Conservation (phyloP, 1,140 invertebrate genomes). For the Tetranychus urticae region DNA sequence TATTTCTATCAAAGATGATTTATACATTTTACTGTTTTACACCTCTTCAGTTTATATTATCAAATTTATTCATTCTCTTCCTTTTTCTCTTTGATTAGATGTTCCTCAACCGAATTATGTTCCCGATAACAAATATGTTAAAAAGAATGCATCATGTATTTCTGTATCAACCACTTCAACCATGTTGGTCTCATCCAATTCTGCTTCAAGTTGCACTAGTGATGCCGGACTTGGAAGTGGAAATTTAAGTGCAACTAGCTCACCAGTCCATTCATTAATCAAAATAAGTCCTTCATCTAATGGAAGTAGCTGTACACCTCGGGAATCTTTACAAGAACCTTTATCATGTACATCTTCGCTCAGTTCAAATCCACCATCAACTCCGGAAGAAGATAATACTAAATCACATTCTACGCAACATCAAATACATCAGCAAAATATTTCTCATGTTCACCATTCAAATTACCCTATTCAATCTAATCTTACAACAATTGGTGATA, state of each 20-base stretch:
- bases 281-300: slow-evolving; percentile 7
- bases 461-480: not conserved
- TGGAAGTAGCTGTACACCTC: not conserved
- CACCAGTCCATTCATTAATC: slow-evolving; percentile 4
- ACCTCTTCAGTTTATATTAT: no score
- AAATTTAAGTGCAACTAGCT: slow-evolving; percentile 16
- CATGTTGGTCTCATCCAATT: not conserved
- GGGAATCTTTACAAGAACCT: not conserved
- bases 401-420: not conserved
- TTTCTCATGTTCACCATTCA: slow-evolving; percentile 15
- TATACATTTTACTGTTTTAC: no score
- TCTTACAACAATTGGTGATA: not conserved
- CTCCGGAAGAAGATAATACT: slow-evolving; percentile 39
- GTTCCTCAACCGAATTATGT: not conserved
- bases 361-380: slow-evolving; percentile 14
- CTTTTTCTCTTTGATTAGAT: no score
- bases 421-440: slow-evolving; percentile 26
- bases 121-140: not conserved
- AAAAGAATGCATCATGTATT: not conserved
- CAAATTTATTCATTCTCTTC: no score
- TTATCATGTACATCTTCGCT: not conserved
- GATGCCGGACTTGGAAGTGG: not conserved
- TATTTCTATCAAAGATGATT: no score
- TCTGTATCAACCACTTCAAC: not conserved
- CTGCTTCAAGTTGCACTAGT: not conserved